Conservation (phyloP, 2,797 vertebrate species). For the Clarias laeviceps region DNA sequence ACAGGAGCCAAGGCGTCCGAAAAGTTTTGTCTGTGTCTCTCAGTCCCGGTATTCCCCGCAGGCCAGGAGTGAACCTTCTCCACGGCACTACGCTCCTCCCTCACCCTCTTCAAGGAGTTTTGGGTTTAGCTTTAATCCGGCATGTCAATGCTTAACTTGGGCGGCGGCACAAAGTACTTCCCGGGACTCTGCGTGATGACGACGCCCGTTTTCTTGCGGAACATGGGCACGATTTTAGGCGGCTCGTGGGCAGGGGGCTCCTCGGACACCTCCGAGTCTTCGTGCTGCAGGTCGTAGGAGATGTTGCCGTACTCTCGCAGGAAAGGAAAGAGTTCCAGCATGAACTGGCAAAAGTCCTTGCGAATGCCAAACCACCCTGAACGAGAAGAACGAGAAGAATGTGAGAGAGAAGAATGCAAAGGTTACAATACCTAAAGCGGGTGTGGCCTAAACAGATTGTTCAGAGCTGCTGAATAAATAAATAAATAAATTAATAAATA, state of each 20-base stretch:
- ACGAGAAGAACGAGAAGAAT: conserved; percentile 7
- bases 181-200: conserved; percentile 98
- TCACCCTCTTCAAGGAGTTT: neutral
- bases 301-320: conserved; percentile 96
- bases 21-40: conserved; percentile 5
- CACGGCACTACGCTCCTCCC: conserved; percentile 22
- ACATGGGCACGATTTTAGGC: conserved; percentile 95
- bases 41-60: neutral
- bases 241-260: conserved; percentile 87
- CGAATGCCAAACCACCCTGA: conserved; percentile 98
- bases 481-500: no score
- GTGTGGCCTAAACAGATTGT: neutral
- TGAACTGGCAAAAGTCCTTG: conserved; percentile 98
- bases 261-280: conserved; percentile 88
- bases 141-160: conserved; percentile 96
- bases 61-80: conserved; percentile 20
- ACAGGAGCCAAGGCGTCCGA: conserved; percentile 7
- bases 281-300: conserved; percentile 93
- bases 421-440: neutral
- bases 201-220: conserved; percentile 94
- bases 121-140: conserved; percentile 78
- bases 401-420: neutral
- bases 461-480: neutral
- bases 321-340: conserved; percentile 95
- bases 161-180: conserved; percentile 92